Percentiles rank a stretch among this genome's conserved stretches.
phyloP scores from a whole-genome alignment of 2,113 vertebrate genomes.

The Ceuthmochares aereus region DNA sequence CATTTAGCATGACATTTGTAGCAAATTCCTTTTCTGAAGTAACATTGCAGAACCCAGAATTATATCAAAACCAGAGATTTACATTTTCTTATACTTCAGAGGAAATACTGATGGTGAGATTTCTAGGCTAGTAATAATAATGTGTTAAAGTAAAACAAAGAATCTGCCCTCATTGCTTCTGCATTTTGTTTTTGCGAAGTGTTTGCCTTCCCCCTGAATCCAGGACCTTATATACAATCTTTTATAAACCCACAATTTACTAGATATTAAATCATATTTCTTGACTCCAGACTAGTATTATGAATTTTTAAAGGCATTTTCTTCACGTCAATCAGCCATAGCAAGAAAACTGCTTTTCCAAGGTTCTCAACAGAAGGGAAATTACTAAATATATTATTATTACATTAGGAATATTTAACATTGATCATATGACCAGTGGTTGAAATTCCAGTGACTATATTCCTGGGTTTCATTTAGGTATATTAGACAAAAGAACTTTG shows the following conservation, averaged over 20 bases:
- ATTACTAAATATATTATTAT: not conserved
- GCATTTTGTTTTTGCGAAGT: not conserved
- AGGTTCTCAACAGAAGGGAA: not conserved
- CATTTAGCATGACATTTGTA: not conserved
- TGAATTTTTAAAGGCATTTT: not conserved
- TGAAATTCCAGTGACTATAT: not conserved
- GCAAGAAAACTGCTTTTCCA: not conserved
- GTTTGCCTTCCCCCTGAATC: not conserved
- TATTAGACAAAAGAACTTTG: not conserved
- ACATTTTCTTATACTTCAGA: not conserved
- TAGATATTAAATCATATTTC: not conserved
- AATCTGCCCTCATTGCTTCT: not conserved
- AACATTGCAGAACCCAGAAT: not conserved
- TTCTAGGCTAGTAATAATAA: not conserved
- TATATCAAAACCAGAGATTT: not conserved
- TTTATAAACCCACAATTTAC: not conserved
- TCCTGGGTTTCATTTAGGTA: not conserved
- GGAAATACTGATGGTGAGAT: not conserved
- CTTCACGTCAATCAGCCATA: not conserved
- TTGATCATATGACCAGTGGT: not conserved
- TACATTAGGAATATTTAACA: not conserved
- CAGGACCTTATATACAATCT: not conserved
- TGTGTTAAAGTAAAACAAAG: not conserved
- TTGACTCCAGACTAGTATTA: not conserved
- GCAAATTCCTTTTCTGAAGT: constrained; percentile 4